Percentiles rank a stretch among this genome's conserved stretches.
These are phyloP conservation scores for Columba guinea DNA, from an alignment of 2,797 vertebrate species.

Conservation along the genomic window DNA sequence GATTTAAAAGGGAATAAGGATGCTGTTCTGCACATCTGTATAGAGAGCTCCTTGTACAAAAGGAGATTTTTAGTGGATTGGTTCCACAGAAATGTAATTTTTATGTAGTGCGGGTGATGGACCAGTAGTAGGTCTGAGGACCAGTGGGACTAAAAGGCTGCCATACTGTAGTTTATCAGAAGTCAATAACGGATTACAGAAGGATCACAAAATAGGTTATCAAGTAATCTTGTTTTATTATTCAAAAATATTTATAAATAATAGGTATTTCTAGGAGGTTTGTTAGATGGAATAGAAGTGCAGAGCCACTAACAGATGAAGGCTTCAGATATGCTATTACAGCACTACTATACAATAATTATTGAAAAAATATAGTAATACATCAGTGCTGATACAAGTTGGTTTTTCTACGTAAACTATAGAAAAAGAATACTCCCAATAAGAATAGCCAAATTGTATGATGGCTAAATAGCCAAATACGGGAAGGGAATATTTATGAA, in stretches of 20 bases:
- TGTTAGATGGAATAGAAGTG: neutral
- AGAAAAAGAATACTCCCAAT: neutral
- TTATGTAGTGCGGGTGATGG: neutral
- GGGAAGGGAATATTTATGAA: neutral
- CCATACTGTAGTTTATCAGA: neutral
- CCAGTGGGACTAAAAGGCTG: neutral
- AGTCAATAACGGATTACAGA: neutral
- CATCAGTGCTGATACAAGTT: neutral
- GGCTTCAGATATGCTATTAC: neutral
- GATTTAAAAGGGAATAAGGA: neutral
- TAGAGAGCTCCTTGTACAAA: neutral
- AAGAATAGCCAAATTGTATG: neutral
- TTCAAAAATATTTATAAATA: neutral
- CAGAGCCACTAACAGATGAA: neutral
- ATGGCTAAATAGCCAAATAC: neutral
- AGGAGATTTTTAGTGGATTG: neutral
- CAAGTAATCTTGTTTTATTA: neutral
- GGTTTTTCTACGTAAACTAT: neutral
- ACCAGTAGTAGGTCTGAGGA: neutral
- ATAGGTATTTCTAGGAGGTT: neutral
- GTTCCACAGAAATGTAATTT: neutral
- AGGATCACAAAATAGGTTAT: neutral
- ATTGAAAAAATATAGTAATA: neutral
- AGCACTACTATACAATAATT: neutral
- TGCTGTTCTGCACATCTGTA: neutral